A percentile compares a stretch with the other conserved stretches of the same genome.
Conservation (phyloP, 1,140 invertebrate species). For the Drosophila fuyamai region DNA sequence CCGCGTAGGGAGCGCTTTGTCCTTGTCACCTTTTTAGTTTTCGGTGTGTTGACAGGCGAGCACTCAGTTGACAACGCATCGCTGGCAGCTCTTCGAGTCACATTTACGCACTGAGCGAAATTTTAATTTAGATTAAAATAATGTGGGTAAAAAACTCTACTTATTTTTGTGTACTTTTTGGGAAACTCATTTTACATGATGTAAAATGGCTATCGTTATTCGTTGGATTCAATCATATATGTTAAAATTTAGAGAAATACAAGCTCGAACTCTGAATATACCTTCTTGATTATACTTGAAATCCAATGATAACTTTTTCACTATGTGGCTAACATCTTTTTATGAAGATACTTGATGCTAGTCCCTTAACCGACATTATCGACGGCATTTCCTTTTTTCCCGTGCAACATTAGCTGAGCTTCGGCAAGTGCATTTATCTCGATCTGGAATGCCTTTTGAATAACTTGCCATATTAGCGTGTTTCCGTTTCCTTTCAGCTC, state of each 20-base stretch:
- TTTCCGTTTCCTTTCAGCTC: constrained; percentile 61
- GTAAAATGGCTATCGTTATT: too few relatives aligned
- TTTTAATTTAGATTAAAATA: neutral
- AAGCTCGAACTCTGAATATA: too few relatives aligned
- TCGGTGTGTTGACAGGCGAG: constrained; percentile 75
- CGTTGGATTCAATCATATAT: too few relatives aligned
- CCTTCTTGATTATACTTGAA: too few relatives aligned
- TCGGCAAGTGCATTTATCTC: constrained; percentile 76
- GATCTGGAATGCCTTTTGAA: constrained; percentile 75
- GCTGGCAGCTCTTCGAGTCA: constrained; percentile 22
- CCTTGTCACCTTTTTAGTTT: constrained; percentile 82
- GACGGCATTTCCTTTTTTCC: neutral
- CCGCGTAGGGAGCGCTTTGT: constrained; percentile 63
- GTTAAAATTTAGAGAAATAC: too few relatives aligned
- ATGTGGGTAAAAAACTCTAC: neutral
- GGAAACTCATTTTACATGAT: too few relatives aligned
- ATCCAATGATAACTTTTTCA: too few relatives aligned
- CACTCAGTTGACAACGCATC: constrained; percentile 69
- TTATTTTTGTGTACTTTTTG: too few relatives aligned
- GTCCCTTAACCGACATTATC: too few relatives aligned
- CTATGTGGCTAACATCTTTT: too few relatives aligned
- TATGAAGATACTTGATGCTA: too few relatives aligned
- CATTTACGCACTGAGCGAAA: constrained; percentile 8
- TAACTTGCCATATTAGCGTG: constrained; percentile 79
- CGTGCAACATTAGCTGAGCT: constrained; percentile 3